Evolutionary conservation across 2,797 vertebrate species (phyloP), one percentile per base, ranked within the genome.

Genomic region (Florisuga fusca): DNA sequence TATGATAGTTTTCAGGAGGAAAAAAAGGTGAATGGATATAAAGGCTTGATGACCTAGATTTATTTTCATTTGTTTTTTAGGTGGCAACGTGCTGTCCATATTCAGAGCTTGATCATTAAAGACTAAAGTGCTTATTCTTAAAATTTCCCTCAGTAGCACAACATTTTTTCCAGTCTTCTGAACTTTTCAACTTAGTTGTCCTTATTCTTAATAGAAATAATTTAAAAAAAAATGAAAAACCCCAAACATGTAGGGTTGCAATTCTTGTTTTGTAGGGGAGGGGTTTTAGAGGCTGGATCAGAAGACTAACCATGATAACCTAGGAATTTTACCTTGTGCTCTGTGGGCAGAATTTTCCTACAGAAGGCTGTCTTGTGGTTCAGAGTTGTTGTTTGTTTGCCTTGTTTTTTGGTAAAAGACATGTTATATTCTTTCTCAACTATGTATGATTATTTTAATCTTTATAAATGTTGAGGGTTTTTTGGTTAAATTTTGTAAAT

Each of bases 301-400:
- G 14, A 89, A 41, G 9, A 2, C 7, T 67, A 81, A 87, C 53
- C 8, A 6, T 19, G 15, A 4, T 33, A 85, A 58, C 7, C 3
- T 29, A 45, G n/a, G 17, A 61, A 58, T 75, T 80, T 91, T 88
- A 89, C 91, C 80, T 94, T 86, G 79, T 67, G 69, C 21, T 27
- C 58, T 68, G 33, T 20, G 33, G 73, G 43, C 3, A 6, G 46
- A 29, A 45, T 66, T 90, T 22, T 73, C 50, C 61, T 26, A 33
- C 11, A 69, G 63, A 74, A 63, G 33, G 29, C 50, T 51, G 26
- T 58, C 64, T 48, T 4, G 14, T 53, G 67, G 67, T 22, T 93
- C 53, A 36, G 26, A 66, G n/a, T 51, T 34, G 3, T 27, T 74
- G 89, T 67, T 62, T 68, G 41, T 74, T 82, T 90, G 50, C 18